phyloP scores from a whole-genome alignment of 2,888 invertebrate genomes.

The Reticulitermes lucifugus region DNA sequence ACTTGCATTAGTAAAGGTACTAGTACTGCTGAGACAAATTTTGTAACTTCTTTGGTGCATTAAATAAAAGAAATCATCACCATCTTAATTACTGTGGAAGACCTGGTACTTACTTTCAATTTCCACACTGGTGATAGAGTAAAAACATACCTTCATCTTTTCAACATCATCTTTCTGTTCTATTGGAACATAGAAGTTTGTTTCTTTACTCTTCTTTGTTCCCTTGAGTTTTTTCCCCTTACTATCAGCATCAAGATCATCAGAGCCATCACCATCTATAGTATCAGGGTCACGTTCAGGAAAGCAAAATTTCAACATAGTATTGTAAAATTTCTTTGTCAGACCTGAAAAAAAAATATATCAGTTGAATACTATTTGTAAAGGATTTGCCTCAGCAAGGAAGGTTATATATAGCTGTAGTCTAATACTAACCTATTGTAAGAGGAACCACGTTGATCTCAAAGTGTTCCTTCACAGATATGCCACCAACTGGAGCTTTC shows the following conservation, averaged over 20 bases:
- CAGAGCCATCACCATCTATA: slow-evolving; percentile 77
- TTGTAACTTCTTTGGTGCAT: no score
- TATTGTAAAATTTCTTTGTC: slow-evolving; percentile 96
- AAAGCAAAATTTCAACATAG: slow-evolving; percentile 97
- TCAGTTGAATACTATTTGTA: not conserved
- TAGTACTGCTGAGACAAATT: no score
- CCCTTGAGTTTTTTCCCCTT: slow-evolving; percentile 55
- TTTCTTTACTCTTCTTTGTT: slow-evolving; percentile 72
- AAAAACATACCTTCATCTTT: slow-evolving; percentile 84
- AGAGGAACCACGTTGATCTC: slow-evolving; percentile 98
- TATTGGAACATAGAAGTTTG: slow-evolving; percentile 90
- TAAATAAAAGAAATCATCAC: no score
- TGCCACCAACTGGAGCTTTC: slow-evolving; percentile 97
- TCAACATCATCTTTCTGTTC: slow-evolving; percentile 94
- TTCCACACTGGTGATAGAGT: no score
- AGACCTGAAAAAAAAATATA: slow-evolving; percentile 67
- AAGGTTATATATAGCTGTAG: slow-evolving; percentile 1
- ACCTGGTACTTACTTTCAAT: no score
- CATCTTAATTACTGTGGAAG: no score
- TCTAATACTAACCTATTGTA: slow-evolving; percentile 74
- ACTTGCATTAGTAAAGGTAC: no score
- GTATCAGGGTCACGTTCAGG: slow-evolving; percentile 92
- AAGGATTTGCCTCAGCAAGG: not conserved
- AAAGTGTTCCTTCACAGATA: slow-evolving; percentile 98
- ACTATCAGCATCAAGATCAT: slow-evolving; percentile 63